Conservation (phyloP, 1,140 invertebrate species). For the Melipona quadrifasciata region DNA sequence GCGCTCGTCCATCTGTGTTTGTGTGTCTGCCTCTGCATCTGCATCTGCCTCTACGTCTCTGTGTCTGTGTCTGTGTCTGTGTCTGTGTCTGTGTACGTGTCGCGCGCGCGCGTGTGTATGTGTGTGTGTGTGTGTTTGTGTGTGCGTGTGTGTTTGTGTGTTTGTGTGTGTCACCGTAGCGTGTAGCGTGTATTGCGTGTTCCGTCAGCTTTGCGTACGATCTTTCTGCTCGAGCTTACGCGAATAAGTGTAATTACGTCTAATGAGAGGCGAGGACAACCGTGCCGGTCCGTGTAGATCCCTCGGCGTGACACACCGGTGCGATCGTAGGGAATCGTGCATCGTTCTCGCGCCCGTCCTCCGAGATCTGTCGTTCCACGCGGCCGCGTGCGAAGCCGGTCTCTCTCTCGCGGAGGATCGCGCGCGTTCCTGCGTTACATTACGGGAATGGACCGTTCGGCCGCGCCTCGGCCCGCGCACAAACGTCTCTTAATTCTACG, state of each 20-base stretch:
- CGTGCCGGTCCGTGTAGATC: slow-evolving; percentile 41
- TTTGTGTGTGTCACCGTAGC: neutral
- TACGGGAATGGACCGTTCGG: neutral
- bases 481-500: slow-evolving; percentile 58
- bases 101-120: neutral
- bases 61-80: neutral
- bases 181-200: neutral
- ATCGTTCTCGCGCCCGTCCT: neutral
- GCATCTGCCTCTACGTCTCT: slow-evolving; percentile 2
- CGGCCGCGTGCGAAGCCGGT: no score
- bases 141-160: rapidly evolving
- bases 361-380: neutral
- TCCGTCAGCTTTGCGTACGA: slow-evolving; percentile 55
- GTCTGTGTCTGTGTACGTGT: neutral
- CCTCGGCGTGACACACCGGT: slow-evolving; percentile 23
- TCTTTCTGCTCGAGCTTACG: slow-evolving; percentile 47
- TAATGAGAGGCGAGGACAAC: slow-evolving; percentile 56
- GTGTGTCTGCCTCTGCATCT: neutral
- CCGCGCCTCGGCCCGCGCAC: slow-evolving; percentile 34
- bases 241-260: slow-evolving; percentile 59
- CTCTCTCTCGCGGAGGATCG: no score
- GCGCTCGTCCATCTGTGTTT: slow-evolving; percentile 15
- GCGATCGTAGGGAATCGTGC: slow-evolving; percentile 28
- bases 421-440: no score
- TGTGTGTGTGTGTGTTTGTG: neutral